Conservation (phyloP, 2,888 invertebrate species). For the Lasioglossum oenotherae region DNA sequence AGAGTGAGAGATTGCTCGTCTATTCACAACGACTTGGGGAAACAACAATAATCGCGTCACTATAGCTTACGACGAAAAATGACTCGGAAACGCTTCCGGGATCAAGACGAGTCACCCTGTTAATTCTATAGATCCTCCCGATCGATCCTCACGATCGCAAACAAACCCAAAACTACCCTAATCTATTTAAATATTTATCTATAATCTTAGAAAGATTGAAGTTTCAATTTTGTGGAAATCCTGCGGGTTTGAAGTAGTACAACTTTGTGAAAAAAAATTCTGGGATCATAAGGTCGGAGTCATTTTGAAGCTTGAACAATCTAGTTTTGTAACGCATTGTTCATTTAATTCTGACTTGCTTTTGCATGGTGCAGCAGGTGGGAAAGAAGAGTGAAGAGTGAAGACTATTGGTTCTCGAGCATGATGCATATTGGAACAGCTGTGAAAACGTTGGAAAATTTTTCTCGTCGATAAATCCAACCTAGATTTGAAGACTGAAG, state of each 20-base stretch:
- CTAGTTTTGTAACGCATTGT: background rate
- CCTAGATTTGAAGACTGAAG: background rate
- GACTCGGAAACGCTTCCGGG: background rate
- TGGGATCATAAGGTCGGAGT: background rate
- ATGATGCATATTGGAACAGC: background rate
- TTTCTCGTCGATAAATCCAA: background rate
- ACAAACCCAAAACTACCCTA: background rate
- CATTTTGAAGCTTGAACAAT: background rate
- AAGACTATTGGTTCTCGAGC: background rate
- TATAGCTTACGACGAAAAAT: conserved; percentile 11
- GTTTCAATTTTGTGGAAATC: no score
- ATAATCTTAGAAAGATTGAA: no score
- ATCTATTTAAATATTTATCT: background rate
- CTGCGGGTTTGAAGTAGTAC: no score
- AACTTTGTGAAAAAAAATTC: background rate
- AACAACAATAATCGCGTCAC: conserved; percentile 49
- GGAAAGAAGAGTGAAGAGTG: background rate
- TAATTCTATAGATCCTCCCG: background rate
- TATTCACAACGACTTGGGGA: conserved; percentile 47
- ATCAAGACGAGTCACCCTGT: background rate
- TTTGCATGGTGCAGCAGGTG: background rate
- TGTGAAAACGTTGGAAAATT: background rate
- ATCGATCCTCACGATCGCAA: background rate
- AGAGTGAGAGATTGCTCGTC: conserved; percentile 25
- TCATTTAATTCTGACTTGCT: background rate